Conservation (phyloP, 2,888 invertebrate genomes). For the Drosophila bunnanda region DNA sequence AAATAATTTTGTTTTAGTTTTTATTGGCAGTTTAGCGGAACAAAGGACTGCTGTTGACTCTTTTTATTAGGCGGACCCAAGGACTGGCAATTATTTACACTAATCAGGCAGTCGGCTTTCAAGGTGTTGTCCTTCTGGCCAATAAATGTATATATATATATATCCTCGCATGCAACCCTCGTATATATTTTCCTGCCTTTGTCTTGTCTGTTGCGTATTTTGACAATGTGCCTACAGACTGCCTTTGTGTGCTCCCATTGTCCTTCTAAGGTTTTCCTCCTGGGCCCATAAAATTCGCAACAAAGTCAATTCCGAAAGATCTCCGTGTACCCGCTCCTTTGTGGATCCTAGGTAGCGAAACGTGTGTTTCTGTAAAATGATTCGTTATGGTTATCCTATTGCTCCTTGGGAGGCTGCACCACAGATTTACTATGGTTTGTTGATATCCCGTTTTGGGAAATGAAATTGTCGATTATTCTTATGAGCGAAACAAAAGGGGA, state of each 20-base stretch:
- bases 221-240: conserved; percentile 74
- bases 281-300: conserved; percentile 77
- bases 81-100: conserved; percentile 77
- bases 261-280: conserved; percentile 40
- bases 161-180: conserved; percentile 57
- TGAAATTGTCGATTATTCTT: conserved; percentile 30
- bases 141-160: conserved; percentile 23
- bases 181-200: conserved; percentile 32
- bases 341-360: conserved; percentile 30
- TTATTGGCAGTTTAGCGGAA: conserved; percentile 79
- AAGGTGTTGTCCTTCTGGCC: conserved; percentile 31
- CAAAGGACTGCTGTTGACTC: conserved; percentile 69
- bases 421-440: conserved; percentile 63
- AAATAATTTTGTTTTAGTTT: conserved; percentile 78
- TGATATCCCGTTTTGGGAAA: conserved; percentile 28
- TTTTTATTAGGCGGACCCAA: conserved; percentile 53
- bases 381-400: conserved; percentile 64
- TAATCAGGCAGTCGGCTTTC: conserved; percentile 66
- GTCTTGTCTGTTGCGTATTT: conserved; percentile 69
- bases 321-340: conserved; percentile 35
- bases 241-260: conserved; percentile 59
- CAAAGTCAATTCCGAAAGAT: conserved; percentile 71
- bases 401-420: conserved; percentile 31
- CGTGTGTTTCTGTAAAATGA: conserved; percentile 43
- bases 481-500: conserved; percentile 18